phyloP scores from a whole-genome alignment of 2,113 vertebrate genomes.

The Trogon surrucura region DNA sequence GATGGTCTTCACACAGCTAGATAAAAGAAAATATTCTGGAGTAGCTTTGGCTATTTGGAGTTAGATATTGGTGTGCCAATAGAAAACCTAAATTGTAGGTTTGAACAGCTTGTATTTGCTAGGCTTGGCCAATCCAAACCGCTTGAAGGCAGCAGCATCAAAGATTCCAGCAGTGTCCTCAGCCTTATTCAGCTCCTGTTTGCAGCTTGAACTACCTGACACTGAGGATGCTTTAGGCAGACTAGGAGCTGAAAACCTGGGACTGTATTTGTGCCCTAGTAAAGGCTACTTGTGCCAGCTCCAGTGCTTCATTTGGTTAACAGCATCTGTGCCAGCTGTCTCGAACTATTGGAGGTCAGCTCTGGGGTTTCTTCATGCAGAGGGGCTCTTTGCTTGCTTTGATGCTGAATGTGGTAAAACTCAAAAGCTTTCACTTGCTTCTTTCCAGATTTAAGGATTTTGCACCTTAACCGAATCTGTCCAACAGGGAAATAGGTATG shows the following conservation, averaged over 20 bases:
- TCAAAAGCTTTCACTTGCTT: background rate
- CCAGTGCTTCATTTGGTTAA: background rate
- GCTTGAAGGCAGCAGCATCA: background rate
- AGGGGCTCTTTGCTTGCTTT: background rate
- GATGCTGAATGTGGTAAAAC: background rate
- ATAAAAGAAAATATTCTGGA: background rate
- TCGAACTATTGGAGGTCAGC: background rate
- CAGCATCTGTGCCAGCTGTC: background rate
- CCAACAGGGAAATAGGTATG: background rate
- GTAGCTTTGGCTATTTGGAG: background rate
- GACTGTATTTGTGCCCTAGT: background rate
- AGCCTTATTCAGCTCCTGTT: background rate
- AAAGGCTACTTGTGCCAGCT: background rate
- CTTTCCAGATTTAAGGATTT: background rate
- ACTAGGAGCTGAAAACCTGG: background rate
- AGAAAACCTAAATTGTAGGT: background rate
- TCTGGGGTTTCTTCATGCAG: background rate
- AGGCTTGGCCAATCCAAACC: background rate
- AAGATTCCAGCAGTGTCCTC: background rate
- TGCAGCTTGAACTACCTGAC: background rate
- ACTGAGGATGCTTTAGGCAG: background rate
- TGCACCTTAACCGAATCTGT: background rate
- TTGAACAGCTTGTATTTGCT: background rate
- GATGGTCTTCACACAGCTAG: background rate
- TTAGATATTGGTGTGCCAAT: background rate